These are phyloP conservation scores for Parapristionchus giblindavisi DNA, from an alignment of 2,888 invertebrate species.

Conservation along the genomic window DNA sequence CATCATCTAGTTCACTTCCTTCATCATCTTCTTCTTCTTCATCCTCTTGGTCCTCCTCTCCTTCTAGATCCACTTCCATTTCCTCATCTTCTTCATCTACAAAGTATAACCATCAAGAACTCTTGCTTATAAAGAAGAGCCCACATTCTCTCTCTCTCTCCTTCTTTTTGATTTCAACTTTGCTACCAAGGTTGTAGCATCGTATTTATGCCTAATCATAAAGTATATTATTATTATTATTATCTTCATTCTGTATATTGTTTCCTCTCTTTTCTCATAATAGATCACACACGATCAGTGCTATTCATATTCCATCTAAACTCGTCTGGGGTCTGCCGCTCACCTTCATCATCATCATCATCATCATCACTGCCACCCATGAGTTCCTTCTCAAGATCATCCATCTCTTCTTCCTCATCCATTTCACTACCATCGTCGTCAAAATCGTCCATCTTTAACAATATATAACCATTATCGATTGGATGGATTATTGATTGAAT, in stretches of 20 bases:
- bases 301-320: too few species aligned
- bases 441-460: background rate
- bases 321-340: background rate
- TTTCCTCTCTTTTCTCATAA: too few species aligned
- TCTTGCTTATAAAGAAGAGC: too few species aligned
- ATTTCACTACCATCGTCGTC: conserved; percentile 33
- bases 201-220: too few species aligned
- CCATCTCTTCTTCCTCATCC: conserved; percentile 42
- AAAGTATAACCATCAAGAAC: background rate
- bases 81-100: conserved; percentile 28
- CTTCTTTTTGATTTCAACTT: too few species aligned
- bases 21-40: background rate
- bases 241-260: too few species aligned
- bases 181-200: too few species aligned
- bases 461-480: background rate
- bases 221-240: too few species aligned
- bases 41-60: conserved; percentile 15
- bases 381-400: conserved; percentile 40
- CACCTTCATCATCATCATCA: conserved; percentile 33
- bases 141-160: too few species aligned
- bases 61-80: conserved; percentile 33
- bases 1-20: conserved; percentile 39
- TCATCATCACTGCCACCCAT: conserved; percentile 36
- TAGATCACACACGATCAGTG: too few species aligned
- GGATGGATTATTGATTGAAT: too few species aligned